phyloP scores from a whole-genome alignment of 64 coral and sea anemone genomes.

The Porites australiensis region DNA sequence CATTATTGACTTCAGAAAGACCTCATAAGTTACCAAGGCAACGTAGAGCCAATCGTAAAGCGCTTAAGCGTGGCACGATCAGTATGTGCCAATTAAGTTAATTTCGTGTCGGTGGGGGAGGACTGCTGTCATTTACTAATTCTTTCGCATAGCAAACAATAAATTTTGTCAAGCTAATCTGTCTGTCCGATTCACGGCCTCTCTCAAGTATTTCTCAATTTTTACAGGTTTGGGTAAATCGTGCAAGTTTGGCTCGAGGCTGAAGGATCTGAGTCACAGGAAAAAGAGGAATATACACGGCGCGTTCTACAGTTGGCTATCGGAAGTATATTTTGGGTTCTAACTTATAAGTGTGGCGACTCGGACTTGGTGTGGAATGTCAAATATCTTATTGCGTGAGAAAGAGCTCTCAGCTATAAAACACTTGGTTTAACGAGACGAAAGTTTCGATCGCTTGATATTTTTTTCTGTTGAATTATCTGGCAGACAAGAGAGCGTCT shows the following conservation, averaged over 20 bases:
- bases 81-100: constrained; percentile 79
- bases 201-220: not conserved
- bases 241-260: not conserved
- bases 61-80: constrained; percentile 45
- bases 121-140: constrained; percentile 49
- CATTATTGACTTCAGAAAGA: not conserved
- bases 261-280: not conserved
- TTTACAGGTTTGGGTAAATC: constrained; percentile 11
- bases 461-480: not conserved
- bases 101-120: constrained; percentile 66
- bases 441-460: not conserved
- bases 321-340: constrained; percentile 45
- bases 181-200: not conserved
- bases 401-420: not conserved
- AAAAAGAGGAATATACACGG: not conserved
- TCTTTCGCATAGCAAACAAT: constrained; percentile 48
- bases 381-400: constrained; percentile 59
- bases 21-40: constrained; percentile 20
- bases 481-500: constrained; percentile 37
- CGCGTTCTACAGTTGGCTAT: not conserved
- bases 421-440: not conserved
- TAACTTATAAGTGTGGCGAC: constrained; percentile 35
- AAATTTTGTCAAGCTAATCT: constrained; percentile 47
- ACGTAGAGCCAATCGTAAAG: constrained; percentile 43
- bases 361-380: constrained; percentile 42